A percentile compares a stretch with the other conserved stretches of the same genome.
phyloP scores from a whole-genome alignment of 2,888 invertebrate species.

The Epirrhoe tristata region DNA sequence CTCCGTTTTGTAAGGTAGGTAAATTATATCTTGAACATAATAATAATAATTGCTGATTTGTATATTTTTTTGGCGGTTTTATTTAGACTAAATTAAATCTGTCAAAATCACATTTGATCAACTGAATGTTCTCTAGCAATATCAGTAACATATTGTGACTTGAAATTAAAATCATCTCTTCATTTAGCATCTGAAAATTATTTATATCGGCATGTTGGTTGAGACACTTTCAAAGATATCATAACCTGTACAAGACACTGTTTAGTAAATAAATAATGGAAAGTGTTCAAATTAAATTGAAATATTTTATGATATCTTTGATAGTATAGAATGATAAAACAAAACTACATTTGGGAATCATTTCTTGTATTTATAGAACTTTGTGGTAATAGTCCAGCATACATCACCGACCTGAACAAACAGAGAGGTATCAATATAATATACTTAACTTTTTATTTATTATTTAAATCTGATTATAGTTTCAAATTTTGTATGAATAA shows the following conservation, averaged over 20 bases:
- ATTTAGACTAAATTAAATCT: not conserved
- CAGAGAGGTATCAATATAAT: slow-evolving; percentile 84
- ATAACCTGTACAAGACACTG: slow-evolving; percentile 13
- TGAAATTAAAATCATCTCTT: not conserved
- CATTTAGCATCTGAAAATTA: slow-evolving; percentile 3
- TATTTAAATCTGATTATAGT: slow-evolving; percentile 52
- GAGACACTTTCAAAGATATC: slow-evolving; percentile 58
- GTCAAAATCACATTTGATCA: not conserved
- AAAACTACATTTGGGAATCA: slow-evolving; percentile 84
- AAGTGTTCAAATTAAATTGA: not conserved
- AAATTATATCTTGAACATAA: not conserved
- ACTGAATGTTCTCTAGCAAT: not conserved
- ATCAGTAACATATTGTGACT: not conserved
- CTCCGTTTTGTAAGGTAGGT: too few species aligned
- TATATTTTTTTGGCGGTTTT: not conserved
- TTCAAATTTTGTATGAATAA: slow-evolving; percentile 45
- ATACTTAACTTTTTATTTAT: slow-evolving; percentile 76
- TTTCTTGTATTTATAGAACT: slow-evolving; percentile 87
- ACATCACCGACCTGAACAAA: slow-evolving; percentile 85
- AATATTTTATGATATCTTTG: slow-evolving; percentile 60
- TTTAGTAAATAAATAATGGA: not conserved
- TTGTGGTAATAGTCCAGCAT: slow-evolving; percentile 87
- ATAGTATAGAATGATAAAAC: slow-evolving; percentile 64
- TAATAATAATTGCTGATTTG: not conserved
- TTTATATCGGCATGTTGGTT: slow-evolving; percentile 17